Evolutionary conservation across 2,797 vertebrate genomes (phyloP).

Genomic region (Carapus acus): DNA sequence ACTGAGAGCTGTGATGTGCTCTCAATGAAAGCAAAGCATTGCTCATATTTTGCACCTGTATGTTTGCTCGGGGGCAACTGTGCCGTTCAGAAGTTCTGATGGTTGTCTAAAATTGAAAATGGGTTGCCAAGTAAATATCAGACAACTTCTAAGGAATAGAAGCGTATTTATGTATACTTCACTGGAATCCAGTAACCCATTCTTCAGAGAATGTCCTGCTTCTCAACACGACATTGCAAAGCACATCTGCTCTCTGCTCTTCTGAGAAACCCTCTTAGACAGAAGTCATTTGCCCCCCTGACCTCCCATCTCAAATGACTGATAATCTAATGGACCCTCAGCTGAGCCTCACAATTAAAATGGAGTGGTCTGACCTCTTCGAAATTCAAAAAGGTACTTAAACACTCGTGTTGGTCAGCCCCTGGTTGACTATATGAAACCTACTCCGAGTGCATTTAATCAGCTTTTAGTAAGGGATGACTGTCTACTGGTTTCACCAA

Average conservation of each 20-base stretch:
- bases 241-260: background rate
- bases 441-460: conserved; percentile 40
- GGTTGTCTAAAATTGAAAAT: conserved; percentile 31
- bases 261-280: conserved; percentile 1
- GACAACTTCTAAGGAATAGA: too few species aligned
- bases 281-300: conserved; percentile 22
- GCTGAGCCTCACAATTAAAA: conserved; percentile 31
- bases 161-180: conserved; percentile 25
- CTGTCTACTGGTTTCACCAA: conserved; percentile 30
- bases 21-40: conserved; percentile 53
- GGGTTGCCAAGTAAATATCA: conserved; percentile 31
- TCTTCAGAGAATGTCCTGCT: conserved; percentile 18
- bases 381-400: conserved; percentile 41
- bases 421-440: conserved; percentile 49
- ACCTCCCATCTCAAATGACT: conserved; percentile 41
- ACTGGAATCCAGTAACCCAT: conserved; percentile 11
- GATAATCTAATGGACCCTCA: conserved; percentile 54
- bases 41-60: background rate
- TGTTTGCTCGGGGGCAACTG: conserved; percentile 7
- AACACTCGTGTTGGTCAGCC: conserved; percentile 47
- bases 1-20: conserved; percentile 31
- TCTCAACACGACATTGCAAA: conserved; percentile 7
- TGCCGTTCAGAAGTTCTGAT: background rate
- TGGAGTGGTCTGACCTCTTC: conserved; percentile 44
- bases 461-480: conserved; percentile 46